Conservation (phyloP, 2,113 vertebrate species). For the Tyto alba region DNA sequence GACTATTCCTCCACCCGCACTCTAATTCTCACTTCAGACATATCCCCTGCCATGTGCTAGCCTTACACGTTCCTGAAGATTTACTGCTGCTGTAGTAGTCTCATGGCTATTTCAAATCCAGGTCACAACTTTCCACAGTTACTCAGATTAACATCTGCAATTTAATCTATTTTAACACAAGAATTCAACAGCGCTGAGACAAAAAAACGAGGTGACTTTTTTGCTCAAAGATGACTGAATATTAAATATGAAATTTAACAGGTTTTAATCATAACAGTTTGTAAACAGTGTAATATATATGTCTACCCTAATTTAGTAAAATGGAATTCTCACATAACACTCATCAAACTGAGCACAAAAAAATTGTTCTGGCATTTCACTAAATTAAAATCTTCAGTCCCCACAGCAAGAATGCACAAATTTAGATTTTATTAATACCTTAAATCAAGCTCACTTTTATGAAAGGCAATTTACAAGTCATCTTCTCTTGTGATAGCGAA, state of each 20-base stretch:
- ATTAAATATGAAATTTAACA: slow-evolving; percentile 65
- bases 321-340: slow-evolving; percentile 48
- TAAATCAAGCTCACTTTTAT: slow-evolving; percentile 73
- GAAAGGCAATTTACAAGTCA: slow-evolving; percentile 62
- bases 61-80: slow-evolving; percentile 5
- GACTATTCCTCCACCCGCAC: neutral
- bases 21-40: neutral
- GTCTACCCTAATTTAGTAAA: slow-evolving; percentile 62
- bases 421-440: slow-evolving; percentile 75
- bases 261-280: slow-evolving; percentile 67
- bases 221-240: slow-evolving; percentile 44
- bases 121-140: slow-evolving; percentile 43
- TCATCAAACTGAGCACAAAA: slow-evolving; percentile 62
- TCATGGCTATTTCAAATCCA: slow-evolving; percentile 51
- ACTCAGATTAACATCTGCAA: slow-evolving; percentile 46
- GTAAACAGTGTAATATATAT: slow-evolving; percentile 56
- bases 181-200: neutral
- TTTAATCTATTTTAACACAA: slow-evolving; percentile 53
- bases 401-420: slow-evolving; percentile 60
- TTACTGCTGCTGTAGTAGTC: slow-evolving; percentile 36
- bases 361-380: slow-evolving; percentile 63
- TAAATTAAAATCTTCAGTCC: slow-evolving; percentile 70
- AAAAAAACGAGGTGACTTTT: slow-evolving; percentile 45
- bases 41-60: neutral
- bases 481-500: slow-evolving; percentile 24